Percentiles rank a stretch among this genome's conserved stretches.
Conservation (phyloP, 1,140 invertebrate species). For the Paraescarpia echinospica region DNA sequence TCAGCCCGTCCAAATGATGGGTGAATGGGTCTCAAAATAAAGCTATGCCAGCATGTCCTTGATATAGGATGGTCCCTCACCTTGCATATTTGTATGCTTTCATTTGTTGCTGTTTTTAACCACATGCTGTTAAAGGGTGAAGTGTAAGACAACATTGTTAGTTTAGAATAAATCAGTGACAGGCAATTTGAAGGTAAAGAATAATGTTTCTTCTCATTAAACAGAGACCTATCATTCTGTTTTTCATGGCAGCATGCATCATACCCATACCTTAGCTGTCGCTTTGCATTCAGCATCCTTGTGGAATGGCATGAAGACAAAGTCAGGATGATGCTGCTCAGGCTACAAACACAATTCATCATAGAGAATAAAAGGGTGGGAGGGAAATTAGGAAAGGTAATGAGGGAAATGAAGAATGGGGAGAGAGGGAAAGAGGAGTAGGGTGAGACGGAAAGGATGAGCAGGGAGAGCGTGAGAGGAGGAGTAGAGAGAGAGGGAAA, state of each 20-base stretch:
- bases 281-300: neutral
- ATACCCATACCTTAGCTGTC: neutral
- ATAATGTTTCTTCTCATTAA: neutral
- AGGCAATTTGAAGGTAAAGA: neutral
- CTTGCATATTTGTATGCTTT: neutral
- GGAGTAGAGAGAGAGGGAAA: too few relatives aligned
- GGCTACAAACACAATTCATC: neutral
- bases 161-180: neutral
- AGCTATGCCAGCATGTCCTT: too few relatives aligned
- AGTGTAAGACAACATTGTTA: neutral
- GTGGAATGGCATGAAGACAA: neutral
- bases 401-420: too few relatives aligned
- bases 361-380: too few relatives aligned
- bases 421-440: too few relatives aligned
- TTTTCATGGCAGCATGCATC: too few relatives aligned
- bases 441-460: too few relatives aligned
- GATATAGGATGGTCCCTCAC: too few relatives aligned
- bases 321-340: neutral
- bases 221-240: neutral
- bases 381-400: too few relatives aligned
- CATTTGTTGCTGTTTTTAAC: neutral
- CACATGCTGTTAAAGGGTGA: neutral
- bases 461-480: too few relatives aligned
- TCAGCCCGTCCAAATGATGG: too few relatives aligned
- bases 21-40: too few relatives aligned